Evolutionary conservation across 2,888 invertebrate genomes (phyloP), one percentile per base, ranked within the genome.

Genomic region (Silvanus unidentatus): DNA sequence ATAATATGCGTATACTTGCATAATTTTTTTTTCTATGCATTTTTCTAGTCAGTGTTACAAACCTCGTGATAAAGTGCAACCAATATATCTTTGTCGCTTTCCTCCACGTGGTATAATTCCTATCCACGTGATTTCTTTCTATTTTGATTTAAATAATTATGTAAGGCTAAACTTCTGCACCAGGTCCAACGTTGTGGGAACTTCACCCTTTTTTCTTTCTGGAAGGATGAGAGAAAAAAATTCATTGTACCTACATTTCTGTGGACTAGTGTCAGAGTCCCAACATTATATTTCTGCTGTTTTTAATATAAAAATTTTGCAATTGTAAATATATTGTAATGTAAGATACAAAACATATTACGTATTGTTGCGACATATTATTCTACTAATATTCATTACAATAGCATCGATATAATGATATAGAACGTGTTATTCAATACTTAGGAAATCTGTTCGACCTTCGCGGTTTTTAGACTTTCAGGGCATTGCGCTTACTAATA

Each of bases 381-480:
- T 16, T 47, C 38, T 44, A 42, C 47, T 43, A 45, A 52, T 53
- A 45, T 52, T 53, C 48, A 40, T 49, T 46, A 53, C 52, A 53
- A 55, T 51, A 44, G 50, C 53, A 51, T 55, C 49, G 51, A 53
- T 57, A 37, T 37, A 37, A 37, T 12, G 37, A 37, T 37, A 52
- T 49, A 54, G 55, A 57, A 55, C 57, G 50, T 52, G 54, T 57
- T 57, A 57, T 56, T 56, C 53, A 57, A 57, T 53, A 57, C 49
- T 57, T 57, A 53, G 50, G 55, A 56, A 57, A 57, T 56, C 48
- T 50, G 37, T 30, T 44, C 53, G 57, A 58, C 58, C 57, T 58
- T 58, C 58, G 58, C 58, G 58, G 57, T 51, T 58, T 57, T 58
- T 57, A 56, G 52, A 54, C 57, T 58, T 58, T 54, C 57, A 58